phyloP scores from a whole-genome alignment of 2,888 invertebrate species.

The Caenorhabditis japonica region DNA sequence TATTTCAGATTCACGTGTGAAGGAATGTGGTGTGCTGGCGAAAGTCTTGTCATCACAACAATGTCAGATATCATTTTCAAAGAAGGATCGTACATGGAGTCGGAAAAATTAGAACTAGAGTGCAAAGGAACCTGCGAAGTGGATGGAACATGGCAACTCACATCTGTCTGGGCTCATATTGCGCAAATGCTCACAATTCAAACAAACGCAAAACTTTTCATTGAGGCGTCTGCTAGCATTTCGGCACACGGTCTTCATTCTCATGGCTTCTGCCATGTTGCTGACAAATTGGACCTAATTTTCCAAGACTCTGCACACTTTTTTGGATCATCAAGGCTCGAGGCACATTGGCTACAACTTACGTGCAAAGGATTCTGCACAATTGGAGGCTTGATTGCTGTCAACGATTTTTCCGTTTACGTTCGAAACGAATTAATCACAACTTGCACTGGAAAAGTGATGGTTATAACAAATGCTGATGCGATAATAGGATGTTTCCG shows the following conservation, averaged over 20 bases:
- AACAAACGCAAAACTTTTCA: slow-evolving; percentile 53
- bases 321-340: slow-evolving; percentile 55
- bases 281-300: slow-evolving; percentile 51
- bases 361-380: slow-evolving; percentile 55
- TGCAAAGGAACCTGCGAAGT: slow-evolving; percentile 30
- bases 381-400: slow-evolving; percentile 56
- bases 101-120: slow-evolving; percentile 58
- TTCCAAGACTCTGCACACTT: slow-evolving; percentile 61
- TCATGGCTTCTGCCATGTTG: slow-evolving; percentile 58
- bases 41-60: slow-evolving; percentile 49
- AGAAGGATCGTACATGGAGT: slow-evolving; percentile 59
- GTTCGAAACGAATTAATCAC: slow-evolving; percentile 60
- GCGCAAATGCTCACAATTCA: slow-evolving; percentile 36
- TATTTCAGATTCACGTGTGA: slow-evolving; percentile 53
- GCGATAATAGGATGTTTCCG: slow-evolving; percentile 54
- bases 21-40: slow-evolving; percentile 65
- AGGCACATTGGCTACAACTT: slow-evolving; percentile 51
- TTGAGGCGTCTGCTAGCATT: slow-evolving; percentile 52
- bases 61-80: slow-evolving; percentile 34
- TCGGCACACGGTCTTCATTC: slow-evolving; percentile 47
- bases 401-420: slow-evolving; percentile 53
- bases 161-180: slow-evolving; percentile 48
- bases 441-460: slow-evolving; percentile 55
- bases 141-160: slow-evolving; percentile 62
- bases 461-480: slow-evolving; percentile 43